Percentiles rank a stretch among this genome's conserved stretches.
Evolutionary conservation across 2,888 invertebrate genomes (phyloP).

Genomic region (Nephrotoma appendiculata): DNA sequence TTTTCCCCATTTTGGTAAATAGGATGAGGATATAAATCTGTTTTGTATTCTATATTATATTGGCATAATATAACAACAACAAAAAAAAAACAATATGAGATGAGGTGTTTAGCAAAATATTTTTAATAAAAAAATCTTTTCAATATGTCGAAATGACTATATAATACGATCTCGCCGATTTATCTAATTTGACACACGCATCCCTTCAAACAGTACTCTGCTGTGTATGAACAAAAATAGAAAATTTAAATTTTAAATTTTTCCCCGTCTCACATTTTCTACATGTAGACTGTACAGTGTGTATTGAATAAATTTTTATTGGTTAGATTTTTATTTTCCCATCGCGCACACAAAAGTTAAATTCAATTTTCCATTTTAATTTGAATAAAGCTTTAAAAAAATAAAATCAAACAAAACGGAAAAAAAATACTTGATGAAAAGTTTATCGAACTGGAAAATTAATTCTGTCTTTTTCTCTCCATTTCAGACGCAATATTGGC

Average conservation of each 20-base stretch:
- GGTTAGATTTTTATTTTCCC: not conserved
- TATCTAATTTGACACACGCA: conserved; percentile 22
- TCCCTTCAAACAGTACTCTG: conserved; percentile 6
- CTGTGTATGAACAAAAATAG: not conserved
- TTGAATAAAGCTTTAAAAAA: not conserved
- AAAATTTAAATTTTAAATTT: conserved; percentile 6
- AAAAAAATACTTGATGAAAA: not conserved
- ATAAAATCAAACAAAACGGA: no score
- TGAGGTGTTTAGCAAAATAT: not conserved
- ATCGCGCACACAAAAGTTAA: not conserved
- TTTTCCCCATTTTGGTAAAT: not conserved
- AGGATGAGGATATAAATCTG: not conserved
- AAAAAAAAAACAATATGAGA: not conserved
- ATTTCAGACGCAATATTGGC: not conserved
- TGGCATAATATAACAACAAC: not conserved
- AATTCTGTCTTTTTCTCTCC: not conserved
- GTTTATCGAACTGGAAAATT: conserved; percentile 2
- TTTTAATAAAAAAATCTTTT: conserved; percentile 18
- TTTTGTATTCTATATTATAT: not conserved
- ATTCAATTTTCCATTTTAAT: not conserved
- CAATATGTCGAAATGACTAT: conserved; percentile 31
- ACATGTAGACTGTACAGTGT: not conserved
- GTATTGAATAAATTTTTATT: not conserved
- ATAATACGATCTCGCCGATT: conserved; percentile 32
- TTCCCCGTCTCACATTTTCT: not conserved